These are phyloP conservation scores for Apocheima hispidaria DNA, from an alignment of 2,888 invertebrate genomes.

Conservation along the genomic window DNA sequence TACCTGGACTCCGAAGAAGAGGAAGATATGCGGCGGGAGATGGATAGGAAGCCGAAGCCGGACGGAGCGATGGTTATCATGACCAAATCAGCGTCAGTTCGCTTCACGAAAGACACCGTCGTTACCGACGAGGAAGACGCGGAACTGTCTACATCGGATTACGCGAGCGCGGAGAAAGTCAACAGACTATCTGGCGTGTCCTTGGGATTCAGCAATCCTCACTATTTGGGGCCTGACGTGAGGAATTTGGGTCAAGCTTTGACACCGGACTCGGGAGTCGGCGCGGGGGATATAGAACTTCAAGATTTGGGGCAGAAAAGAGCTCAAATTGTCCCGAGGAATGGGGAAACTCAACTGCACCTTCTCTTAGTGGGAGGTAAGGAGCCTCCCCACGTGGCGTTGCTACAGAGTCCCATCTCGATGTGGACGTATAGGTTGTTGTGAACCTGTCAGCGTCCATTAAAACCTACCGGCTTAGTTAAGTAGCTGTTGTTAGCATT, in stretches of 20 bases:
- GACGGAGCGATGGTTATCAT: conserved; percentile 3
- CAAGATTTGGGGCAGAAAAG: conserved; percentile 59
- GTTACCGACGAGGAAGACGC: conserved; percentile 84
- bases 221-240: conserved; percentile 90
- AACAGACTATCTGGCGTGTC: conserved; percentile 83
- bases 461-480: conserved; percentile 22
- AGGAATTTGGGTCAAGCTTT: conserved; percentile 88
- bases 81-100: conserved; percentile 83
- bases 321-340: conserved; percentile 61
- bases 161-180: conserved; percentile 90
- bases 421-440: conserved; percentile 91
- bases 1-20: conserved; percentile 90
- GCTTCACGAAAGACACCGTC: conserved; percentile 83
- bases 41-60: conserved; percentile 12
- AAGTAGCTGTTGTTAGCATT: conserved; percentile 33
- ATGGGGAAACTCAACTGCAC: conserved; percentile 61
- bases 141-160: conserved; percentile 90
- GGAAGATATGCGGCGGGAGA: conserved; percentile 66
- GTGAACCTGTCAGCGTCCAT: conserved; percentile 44
- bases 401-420: conserved; percentile 91
- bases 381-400: conserved; percentile 91
- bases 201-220: conserved; percentile 91
- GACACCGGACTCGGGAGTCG: conserved; percentile 89
- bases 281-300: conserved; percentile 78
- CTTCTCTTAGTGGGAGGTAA: conserved; percentile 90